These are phyloP conservation scores for Anomalospiza imberbis DNA, from an alignment of 2,797 vertebrate genomes.

Conservation along the genomic window DNA sequence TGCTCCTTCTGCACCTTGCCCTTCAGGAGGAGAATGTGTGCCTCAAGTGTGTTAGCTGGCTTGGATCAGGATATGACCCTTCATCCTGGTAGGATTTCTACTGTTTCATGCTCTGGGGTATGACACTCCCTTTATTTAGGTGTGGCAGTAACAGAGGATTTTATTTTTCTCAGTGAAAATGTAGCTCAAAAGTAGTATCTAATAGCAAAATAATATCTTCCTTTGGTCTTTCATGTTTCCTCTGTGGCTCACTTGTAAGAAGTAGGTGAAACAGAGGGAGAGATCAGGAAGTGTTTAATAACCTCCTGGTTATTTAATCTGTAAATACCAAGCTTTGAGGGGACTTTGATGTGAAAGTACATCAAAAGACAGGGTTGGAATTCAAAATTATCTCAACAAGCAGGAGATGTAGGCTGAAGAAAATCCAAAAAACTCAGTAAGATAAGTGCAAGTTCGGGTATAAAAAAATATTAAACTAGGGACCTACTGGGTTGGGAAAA, in stretches of 20 bases:
- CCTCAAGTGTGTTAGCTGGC: background rate
- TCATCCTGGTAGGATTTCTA: background rate
- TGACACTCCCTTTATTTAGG: background rate
- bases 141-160: background rate
- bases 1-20: background rate
- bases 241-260: constrained; percentile 29
- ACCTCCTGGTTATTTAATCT: constrained; percentile 48
- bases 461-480: background rate
- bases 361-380: constrained; percentile 44
- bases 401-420: background rate
- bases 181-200: background rate
- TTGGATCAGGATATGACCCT: background rate
- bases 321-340: constrained; percentile 44
- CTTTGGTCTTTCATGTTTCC: constrained; percentile 25
- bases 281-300: constrained; percentile 48
- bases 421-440: background rate
- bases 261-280: background rate
- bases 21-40: background rate
- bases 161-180: background rate
- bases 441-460: background rate
- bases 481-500: background rate
- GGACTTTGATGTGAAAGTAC: constrained; percentile 49
- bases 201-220: constrained; percentile 1
- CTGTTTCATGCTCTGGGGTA: background rate
- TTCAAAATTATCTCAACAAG: constrained; percentile 36